These are phyloP conservation scores for Hypomecis punctinalis DNA, from an alignment of 2,888 invertebrate genomes.

Conservation along the genomic window DNA sequence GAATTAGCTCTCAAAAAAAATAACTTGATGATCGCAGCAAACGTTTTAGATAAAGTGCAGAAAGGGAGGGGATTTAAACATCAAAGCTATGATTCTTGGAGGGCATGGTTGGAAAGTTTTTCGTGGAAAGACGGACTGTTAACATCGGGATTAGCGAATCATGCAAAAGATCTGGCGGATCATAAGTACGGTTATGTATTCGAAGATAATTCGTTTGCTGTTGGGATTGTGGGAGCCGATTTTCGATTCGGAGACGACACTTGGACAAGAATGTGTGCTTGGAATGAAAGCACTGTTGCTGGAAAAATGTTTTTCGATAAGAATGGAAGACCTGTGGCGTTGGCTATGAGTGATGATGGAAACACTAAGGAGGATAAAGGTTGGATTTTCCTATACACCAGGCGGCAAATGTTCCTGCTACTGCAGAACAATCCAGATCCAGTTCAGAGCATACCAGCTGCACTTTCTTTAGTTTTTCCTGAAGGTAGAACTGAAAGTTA, in stretches of 20 bases:
- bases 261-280: not conserved
- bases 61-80: not conserved
- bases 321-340: not conserved
- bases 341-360: not conserved
- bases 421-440: too few relatives aligned
- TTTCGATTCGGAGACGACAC: not conserved
- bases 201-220: not conserved
- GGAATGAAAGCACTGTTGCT: not conserved
- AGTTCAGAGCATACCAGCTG: not conserved
- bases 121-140: not conserved
- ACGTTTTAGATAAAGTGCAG: not conserved
- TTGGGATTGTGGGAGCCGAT: not conserved
- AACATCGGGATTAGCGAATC: not conserved
- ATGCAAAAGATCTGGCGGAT: not conserved
- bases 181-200: not conserved
- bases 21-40: not conserved
- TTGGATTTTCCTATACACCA: not conserved
- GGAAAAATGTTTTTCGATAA: slow-evolving; percentile 1
- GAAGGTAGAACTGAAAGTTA: not conserved
- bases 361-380: not conserved
- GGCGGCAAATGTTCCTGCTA: not conserved
- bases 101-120: not conserved
- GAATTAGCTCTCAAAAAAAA: not conserved
- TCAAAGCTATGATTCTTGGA: not conserved
- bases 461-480: not conserved